Conservation (phyloP, 1,140 invertebrate species). For the Agraylea sexmaculata region DNA sequence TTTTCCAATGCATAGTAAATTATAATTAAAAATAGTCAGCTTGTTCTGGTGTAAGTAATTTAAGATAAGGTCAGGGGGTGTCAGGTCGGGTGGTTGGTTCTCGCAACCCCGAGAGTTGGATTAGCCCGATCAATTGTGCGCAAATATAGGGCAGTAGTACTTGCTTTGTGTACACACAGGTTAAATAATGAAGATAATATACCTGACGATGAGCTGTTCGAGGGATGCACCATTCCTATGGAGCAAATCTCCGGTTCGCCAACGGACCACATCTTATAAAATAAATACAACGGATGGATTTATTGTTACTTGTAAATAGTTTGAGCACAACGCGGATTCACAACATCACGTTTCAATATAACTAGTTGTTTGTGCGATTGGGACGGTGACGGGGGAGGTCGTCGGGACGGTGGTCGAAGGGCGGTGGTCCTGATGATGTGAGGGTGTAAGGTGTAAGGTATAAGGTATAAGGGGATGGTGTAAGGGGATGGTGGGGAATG, state of each 20-base stretch:
- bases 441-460: background rate
- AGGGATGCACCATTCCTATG: constrained; percentile 58
- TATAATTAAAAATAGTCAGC: too few species aligned
- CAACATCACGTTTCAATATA: background rate
- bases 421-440: constrained; percentile 7
- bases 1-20: too few species aligned
- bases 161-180: too few species aligned
- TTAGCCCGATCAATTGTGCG: constrained; percentile 6
- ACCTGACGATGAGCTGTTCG: constrained; percentile 55
- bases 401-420: constrained; percentile 26
- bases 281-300: constrained; percentile 7
- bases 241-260: constrained; percentile 56
- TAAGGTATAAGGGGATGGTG: constrained; percentile 21
- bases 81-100: too few species aligned
- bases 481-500: constrained; percentile 22
- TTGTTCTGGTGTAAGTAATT: too few species aligned
- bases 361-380: constrained; percentile 17
- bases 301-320: constrained; percentile 4
- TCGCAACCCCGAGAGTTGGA: constrained; percentile 9
- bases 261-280: constrained; percentile 37
- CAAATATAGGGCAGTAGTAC: constrained; percentile 8
- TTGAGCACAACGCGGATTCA: background rate
- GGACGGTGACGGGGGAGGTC: constrained; percentile 24
- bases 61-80: background rate
- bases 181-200: background rate